These are phyloP conservation scores for Julus scanicus DNA, from an alignment of 2,888 invertebrate genomes.

Conservation along the genomic window DNA sequence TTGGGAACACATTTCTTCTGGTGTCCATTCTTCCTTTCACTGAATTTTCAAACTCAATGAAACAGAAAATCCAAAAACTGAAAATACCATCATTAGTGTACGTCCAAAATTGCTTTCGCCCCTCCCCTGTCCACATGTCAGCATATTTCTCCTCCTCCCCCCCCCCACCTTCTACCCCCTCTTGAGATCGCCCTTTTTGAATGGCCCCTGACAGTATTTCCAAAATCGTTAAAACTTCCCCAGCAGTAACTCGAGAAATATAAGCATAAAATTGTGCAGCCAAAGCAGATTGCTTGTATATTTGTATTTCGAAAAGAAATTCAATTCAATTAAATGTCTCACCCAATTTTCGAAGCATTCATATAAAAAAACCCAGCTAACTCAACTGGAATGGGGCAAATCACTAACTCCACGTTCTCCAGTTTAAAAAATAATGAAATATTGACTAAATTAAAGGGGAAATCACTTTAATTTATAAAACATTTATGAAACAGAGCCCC, in stretches of 20 bases:
- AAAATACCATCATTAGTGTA: too few relatives aligned
- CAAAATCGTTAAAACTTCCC: neutral
- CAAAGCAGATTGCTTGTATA: slow-evolving; percentile 2
- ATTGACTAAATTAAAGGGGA: slow-evolving; percentile 15
- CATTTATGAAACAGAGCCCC: too few relatives aligned
- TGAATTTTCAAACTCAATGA: too few relatives aligned
- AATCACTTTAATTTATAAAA: too few relatives aligned
- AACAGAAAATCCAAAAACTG: too few relatives aligned
- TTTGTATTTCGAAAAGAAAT: neutral
- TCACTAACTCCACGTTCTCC: neutral
- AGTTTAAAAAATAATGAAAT: neutral
- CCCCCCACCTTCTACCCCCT: too few relatives aligned
- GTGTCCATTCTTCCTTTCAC: too few relatives aligned
- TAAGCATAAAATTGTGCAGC: neutral
- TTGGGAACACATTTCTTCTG: too few relatives aligned
- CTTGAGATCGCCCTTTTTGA: too few relatives aligned
- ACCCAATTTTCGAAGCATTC: neutral
- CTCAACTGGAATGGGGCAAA: neutral
- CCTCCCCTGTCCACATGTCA: too few relatives aligned
- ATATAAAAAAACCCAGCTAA: neutral
- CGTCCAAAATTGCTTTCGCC: too few relatives aligned
- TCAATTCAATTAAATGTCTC: neutral
- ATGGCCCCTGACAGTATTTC: neutral
- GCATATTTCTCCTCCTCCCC: too few relatives aligned
- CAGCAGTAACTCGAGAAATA: neutral